Conservation (phyloP, 2,888 invertebrate genomes). For the Tortricodes alternella region DNA sequence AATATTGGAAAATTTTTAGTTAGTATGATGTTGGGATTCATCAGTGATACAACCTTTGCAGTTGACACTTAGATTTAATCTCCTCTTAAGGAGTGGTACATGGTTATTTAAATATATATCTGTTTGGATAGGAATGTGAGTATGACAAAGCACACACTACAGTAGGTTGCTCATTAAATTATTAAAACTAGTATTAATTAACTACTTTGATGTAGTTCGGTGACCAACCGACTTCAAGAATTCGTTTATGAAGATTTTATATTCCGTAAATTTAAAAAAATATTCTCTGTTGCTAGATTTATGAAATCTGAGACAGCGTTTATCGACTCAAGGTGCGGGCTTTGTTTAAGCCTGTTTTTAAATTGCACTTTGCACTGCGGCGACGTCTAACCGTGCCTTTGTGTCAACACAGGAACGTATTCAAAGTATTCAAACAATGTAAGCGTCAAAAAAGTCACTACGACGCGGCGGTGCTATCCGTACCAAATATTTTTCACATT, state of each 20-base stretch:
- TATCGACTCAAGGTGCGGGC: conserved; percentile 72
- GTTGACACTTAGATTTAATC: no score
- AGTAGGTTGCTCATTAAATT: no score
- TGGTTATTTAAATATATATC: no score
- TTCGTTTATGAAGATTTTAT: conserved; percentile 42
- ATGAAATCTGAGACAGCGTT: conserved; percentile 75
- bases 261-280: conserved; percentile 53
- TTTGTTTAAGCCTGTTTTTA: conserved; percentile 77
- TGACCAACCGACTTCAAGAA: no score
- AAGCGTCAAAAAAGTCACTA: conserved; percentile 73
- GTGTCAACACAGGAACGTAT: conserved; percentile 68
- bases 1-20: no score
- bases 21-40: no score
- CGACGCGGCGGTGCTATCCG: conserved; percentile 49
- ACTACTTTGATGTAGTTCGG: no score
- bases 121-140: no score
- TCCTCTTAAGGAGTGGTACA: no score
- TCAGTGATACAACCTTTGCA: no score
- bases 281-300: conserved; percentile 62
- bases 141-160: no score
- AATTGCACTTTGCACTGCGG: conserved; percentile 80
- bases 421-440: conserved; percentile 78
- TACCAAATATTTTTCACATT: conserved; percentile 33
- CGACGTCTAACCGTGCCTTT: conserved; percentile 67
- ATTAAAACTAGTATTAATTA: no score